These are phyloP conservation scores for Chitala chitala DNA, from an alignment of 2,113 vertebrate genomes.

Conservation along the genomic window DNA sequence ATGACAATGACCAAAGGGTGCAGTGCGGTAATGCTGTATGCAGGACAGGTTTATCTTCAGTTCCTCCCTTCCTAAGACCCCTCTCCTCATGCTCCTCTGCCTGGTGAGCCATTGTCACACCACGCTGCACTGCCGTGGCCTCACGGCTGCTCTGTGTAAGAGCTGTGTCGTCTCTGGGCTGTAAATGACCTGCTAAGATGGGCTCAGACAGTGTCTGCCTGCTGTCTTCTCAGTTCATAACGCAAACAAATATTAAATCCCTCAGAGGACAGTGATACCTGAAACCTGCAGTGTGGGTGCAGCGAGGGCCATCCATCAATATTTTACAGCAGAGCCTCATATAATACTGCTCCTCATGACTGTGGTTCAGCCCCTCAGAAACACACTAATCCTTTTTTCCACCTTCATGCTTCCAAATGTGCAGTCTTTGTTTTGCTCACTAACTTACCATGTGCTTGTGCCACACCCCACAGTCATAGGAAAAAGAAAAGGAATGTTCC, in stretches of 20 bases:
- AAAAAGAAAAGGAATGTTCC: no score
- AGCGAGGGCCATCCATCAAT: slow-evolving; percentile 24
- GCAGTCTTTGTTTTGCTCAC: no score
- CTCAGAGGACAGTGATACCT: slow-evolving; percentile 52
- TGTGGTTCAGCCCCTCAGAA: no score
- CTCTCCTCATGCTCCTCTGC: neutral
- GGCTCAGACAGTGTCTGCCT: neutral
- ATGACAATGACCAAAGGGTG: no score
- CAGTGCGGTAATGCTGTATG: no score
- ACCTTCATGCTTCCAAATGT: no score
- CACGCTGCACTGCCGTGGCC: neutral
- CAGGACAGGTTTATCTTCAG: no score
- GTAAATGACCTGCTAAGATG: neutral
- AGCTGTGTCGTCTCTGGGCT: neutral
- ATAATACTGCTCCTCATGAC: neutral
- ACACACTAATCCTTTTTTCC: no score
- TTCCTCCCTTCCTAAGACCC: neutral
- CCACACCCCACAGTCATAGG: no score
- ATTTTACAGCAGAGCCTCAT: slow-evolving; percentile 18
- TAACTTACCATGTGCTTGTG: neutral
- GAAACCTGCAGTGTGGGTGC: slow-evolving; percentile 47
- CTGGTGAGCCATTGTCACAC: neutral
- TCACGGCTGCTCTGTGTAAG: neutral
- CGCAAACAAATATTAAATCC: slow-evolving; percentile 37
- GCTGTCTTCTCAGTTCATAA: slow-evolving; percentile 31